phyloP scores from a whole-genome alignment of 2,113 vertebrate genomes.

The Charina bottae region DNA sequence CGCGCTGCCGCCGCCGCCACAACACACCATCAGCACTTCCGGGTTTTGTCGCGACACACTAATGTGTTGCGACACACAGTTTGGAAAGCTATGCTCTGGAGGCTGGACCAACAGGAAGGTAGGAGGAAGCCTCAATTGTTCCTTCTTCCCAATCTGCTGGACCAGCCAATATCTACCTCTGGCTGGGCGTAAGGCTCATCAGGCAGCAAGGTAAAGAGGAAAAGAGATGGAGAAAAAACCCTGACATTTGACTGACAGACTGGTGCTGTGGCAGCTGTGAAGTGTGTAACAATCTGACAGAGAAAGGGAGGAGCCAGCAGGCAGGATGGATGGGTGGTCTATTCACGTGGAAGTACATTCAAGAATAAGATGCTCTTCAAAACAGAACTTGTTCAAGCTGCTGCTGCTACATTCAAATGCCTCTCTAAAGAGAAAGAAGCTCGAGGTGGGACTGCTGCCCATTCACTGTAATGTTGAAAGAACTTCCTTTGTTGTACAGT shows the following conservation, averaged over 20 bases:
- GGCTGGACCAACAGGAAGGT: too few relatives aligned
- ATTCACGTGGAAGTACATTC: background rate
- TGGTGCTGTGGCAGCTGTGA: background rate
- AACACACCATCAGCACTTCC: too few relatives aligned
- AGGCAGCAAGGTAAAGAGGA: background rate
- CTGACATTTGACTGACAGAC: background rate
- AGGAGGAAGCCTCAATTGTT: too few relatives aligned
- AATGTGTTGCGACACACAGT: too few relatives aligned
- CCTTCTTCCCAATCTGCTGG: background rate
- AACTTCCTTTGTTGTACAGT: background rate
- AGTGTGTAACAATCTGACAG: background rate
- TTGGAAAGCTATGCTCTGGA: too few relatives aligned
- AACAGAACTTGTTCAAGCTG: background rate
- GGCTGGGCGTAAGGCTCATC: background rate
- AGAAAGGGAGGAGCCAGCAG: background rate
- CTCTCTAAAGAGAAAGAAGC: background rate
- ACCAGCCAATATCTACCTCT: background rate
- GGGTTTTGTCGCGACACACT: too few relatives aligned
- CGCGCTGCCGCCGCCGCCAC: too few relatives aligned
- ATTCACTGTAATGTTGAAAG: background rate
- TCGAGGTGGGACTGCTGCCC: background rate
- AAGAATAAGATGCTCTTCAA: background rate
- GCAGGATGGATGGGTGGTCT: background rate
- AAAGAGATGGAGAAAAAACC: background rate
- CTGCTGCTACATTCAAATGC: background rate